These are phyloP conservation scores for Channa maculata DNA, from an alignment of 2,113 vertebrate genomes.

Conservation along the genomic window DNA sequence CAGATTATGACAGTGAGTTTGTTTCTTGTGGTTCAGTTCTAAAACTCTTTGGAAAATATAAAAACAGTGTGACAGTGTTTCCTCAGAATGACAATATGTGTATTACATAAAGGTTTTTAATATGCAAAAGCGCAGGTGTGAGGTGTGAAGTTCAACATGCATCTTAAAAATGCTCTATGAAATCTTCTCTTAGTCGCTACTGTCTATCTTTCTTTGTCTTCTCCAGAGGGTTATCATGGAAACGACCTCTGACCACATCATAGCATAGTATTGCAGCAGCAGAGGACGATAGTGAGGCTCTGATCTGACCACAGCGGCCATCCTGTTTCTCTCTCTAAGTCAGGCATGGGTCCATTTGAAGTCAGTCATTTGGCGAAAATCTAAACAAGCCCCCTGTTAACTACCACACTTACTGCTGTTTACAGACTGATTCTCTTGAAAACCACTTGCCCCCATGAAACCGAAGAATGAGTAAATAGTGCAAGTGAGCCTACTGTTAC, in stretches of 20 bases:
- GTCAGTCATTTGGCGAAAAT: slow-evolving; percentile 76
- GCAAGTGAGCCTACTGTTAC: neutral
- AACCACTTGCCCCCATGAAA: slow-evolving; percentile 18
- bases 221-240: slow-evolving; percentile 40
- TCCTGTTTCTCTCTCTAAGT: slow-evolving; percentile 42
- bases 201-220: slow-evolving; percentile 14
- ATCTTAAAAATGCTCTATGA: too few relatives aligned
- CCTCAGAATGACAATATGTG: too few relatives aligned
- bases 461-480: neutral
- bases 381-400: slow-evolving; percentile 73
- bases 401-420: slow-evolving; percentile 63
- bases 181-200: too few relatives aligned
- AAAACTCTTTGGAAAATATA: too few relatives aligned
- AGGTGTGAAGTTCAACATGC: too few relatives aligned
- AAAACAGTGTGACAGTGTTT: too few relatives aligned
- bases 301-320: slow-evolving; percentile 49
- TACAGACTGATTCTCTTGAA: slow-evolving; percentile 36
- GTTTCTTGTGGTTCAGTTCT: too few relatives aligned
- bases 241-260: slow-evolving; percentile 63
- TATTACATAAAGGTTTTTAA: too few relatives aligned
- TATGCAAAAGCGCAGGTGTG: too few relatives aligned
- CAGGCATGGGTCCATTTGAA: slow-evolving; percentile 67
- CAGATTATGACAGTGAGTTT: too few relatives aligned
- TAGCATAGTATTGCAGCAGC: slow-evolving; percentile 20
- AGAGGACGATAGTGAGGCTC: slow-evolving; percentile 28